phyloP scores from a whole-genome alignment of 2,888 invertebrate genomes.

The Hedychridium roseum region DNA sequence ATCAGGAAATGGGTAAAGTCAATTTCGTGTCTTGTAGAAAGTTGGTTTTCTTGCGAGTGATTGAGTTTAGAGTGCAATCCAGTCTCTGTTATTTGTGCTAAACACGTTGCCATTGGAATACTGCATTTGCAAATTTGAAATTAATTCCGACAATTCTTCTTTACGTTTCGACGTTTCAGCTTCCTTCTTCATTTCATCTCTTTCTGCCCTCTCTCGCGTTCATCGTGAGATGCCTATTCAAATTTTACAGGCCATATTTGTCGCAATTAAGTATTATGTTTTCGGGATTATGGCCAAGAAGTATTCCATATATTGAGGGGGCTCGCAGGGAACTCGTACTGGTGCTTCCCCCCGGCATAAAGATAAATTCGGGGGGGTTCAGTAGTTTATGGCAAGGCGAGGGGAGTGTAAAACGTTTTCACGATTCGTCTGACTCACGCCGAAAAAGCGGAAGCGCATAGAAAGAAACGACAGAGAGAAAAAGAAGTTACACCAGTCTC shows the following conservation, averaged over 20 bases:
- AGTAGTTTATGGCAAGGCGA: slow-evolving; percentile 45
- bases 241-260: slow-evolving; percentile 60
- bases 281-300: slow-evolving; percentile 48
- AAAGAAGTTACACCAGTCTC: too few relatives aligned
- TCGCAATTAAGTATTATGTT: slow-evolving; percentile 60
- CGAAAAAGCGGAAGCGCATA: slow-evolving; percentile 9
- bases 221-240: slow-evolving; percentile 56
- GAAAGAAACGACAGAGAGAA: neutral
- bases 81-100: too few relatives aligned
- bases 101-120: too few relatives aligned
- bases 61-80: too few relatives aligned
- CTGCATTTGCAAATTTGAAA: slow-evolving; percentile 15
- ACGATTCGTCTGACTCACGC: slow-evolving; percentile 48
- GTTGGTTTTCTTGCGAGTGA: too few relatives aligned
- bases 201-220: neutral
- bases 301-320: slow-evolving; percentile 53
- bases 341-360: slow-evolving; percentile 30
- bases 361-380: slow-evolving; percentile 38
- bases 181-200: too few relatives aligned
- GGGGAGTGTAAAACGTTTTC: slow-evolving; percentile 23
- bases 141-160: too few relatives aligned
- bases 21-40: too few relatives aligned
- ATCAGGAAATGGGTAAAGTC: too few relatives aligned
- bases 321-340: slow-evolving; percentile 27
- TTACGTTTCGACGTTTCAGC: too few relatives aligned